Conservation (phyloP, 1,140 invertebrate species). For the Zaprionus nigranus region DNA sequence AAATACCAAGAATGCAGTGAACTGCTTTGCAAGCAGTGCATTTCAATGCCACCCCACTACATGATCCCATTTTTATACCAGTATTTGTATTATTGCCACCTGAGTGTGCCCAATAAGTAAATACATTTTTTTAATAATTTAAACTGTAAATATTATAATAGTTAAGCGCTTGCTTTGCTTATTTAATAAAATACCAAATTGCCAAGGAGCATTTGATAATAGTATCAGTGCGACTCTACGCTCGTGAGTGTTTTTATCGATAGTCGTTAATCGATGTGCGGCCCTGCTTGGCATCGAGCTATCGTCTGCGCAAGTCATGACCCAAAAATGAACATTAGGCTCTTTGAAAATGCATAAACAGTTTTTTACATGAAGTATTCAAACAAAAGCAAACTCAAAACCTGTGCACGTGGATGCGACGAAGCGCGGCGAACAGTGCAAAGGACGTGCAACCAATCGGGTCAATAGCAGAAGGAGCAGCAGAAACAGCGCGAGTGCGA, state of each 20-base stretch:
- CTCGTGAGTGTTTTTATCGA: slow-evolving; percentile 4
- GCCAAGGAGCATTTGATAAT: background rate
- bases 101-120: background rate
- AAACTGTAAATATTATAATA: background rate
- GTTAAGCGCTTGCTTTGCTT: background rate
- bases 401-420: slow-evolving; percentile 50
- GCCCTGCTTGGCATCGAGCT: slow-evolving; percentile 26
- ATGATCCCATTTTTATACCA: too few relatives aligned
- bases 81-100: too few relatives aligned
- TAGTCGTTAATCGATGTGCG: slow-evolving; percentile 13
- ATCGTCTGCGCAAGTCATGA: slow-evolving; percentile 41
- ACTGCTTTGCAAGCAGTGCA: too few relatives aligned
- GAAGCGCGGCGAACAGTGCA: slow-evolving; percentile 29
- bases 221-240: background rate
- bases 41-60: too few relatives aligned
- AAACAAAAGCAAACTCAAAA: slow-evolving; percentile 50
- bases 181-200: background rate
- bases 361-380: slow-evolving; percentile 52
- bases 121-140: background rate
- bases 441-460: slow-evolving; percentile 28
- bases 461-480: background rate
- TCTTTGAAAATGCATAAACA: slow-evolving; percentile 55
- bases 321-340: slow-evolving; percentile 38
- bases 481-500: slow-evolving; percentile 7
- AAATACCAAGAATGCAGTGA: background rate